Evolutionary conservation across 2,113 vertebrate species (phyloP), one percentile per base, ranked within the genome.

Genomic region (Tachuris rubrigastra): DNA sequence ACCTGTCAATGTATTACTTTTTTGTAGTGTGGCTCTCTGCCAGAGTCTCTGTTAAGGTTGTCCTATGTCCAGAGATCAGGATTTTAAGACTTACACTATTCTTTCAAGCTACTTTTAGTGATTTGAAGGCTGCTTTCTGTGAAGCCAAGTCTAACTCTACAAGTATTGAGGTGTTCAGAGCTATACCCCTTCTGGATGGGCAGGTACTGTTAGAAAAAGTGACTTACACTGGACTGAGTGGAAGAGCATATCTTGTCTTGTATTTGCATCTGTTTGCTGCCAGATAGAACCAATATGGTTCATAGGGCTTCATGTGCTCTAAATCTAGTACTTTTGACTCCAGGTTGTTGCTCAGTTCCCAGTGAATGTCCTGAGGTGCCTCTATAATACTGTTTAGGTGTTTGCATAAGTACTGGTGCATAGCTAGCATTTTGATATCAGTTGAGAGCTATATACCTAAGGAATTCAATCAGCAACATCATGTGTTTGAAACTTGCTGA

Each of bases 201-300:
- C 39, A 62, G 16, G 15, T 42, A 20, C 21, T 59, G 12, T 66
- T 83, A 31, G 55, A 55, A 74, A 42, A 65, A 22, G 22, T 66
- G 42, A 24, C 37, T 68, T 73, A 67, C 62, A 60, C 17, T 37
- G 37, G 18, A 49, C 42, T 39, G 35, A 87, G 18, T 80, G 28
- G 13, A 59, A 89, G 37, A 84, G 20, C 0, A 3, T 10, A 53
- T 25, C 59, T 90, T 90, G 31, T 66, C 59, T 75, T 80, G 5
- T n/a, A 37, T 19, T 27, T 76, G 13, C 16, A 8, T 59, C 58
- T 82, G 8, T 62, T 76, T 85, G 24, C 55, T 89, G 60, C 41
- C 23, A n/a, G 0, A 8, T 49, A 56, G 35, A 46, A 85, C 24
- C 1, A 6, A 3, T n/a, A n/a, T 53, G 27, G 6, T 83, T 85